A percentile compares a stretch with the other conserved stretches of the same genome.
phyloP scores from a whole-genome alignment of 2,797 vertebrate genomes.

The Periparus ater region DNA sequence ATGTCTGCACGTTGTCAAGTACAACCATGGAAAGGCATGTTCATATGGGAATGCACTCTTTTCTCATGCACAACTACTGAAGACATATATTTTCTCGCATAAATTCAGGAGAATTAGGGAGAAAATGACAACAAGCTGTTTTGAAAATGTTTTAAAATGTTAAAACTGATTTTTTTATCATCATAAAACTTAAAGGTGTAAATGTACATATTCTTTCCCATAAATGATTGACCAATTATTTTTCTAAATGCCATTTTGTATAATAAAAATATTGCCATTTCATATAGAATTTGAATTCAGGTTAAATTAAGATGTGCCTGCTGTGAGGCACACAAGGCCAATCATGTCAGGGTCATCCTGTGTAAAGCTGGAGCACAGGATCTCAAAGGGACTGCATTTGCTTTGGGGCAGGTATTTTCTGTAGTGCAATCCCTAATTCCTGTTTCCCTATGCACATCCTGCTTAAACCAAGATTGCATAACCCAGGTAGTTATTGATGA shows the following conservation, averaged over 20 bases:
- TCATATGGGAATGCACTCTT: neutral
- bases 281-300: neutral
- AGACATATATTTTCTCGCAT: neutral
- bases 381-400: neutral
- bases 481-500: neutral
- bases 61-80: neutral
- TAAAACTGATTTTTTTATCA: neutral
- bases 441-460: neutral
- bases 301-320: neutral
- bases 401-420: neutral
- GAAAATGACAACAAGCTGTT: neutral
- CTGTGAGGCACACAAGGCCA: neutral
- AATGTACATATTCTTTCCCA: neutral
- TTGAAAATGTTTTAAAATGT: neutral
- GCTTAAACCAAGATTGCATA: neutral
- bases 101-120: neutral
- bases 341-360: neutral
- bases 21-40: neutral
- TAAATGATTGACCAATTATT: neutral
- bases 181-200: neutral
- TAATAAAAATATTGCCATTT: neutral
- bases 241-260: neutral
- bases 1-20: neutral
- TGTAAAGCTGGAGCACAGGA: neutral
- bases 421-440: neutral